phyloP scores from a whole-genome alignment of 2,888 invertebrate species.

The Aelia acuminata region DNA sequence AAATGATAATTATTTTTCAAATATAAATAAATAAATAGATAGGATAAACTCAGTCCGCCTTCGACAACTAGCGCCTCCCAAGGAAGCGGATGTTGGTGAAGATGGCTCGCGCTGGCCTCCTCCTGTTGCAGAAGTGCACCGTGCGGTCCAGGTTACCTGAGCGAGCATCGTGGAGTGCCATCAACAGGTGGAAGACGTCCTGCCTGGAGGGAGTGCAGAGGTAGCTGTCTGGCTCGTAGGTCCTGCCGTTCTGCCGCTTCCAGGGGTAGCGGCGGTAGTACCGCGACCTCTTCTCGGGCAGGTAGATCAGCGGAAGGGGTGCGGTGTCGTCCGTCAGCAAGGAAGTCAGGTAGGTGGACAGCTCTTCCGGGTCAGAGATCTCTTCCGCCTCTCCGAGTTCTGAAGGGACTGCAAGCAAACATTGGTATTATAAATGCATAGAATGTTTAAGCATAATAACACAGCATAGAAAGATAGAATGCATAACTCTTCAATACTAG shows the following conservation, averaged over 20 bases:
- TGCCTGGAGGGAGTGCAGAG: slow-evolving; percentile 76
- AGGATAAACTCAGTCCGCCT: not conserved
- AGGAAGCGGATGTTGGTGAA: slow-evolving; percentile 77
- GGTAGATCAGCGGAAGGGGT: slow-evolving; percentile 59
- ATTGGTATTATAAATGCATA: too few species aligned
- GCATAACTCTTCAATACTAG: too few species aligned
- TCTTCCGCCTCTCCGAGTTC: slow-evolving; percentile 55
- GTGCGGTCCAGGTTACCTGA: slow-evolving; percentile 72
- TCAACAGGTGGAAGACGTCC: slow-evolving; percentile 75
- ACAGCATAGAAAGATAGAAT: too few species aligned
- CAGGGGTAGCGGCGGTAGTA: slow-evolving; percentile 74
- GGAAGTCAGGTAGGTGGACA: slow-evolving; percentile 67
- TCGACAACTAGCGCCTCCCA: slow-evolving; percentile 70
- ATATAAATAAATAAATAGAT: not conserved
- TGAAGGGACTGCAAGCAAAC: not conserved
- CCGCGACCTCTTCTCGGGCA: slow-evolving; percentile 61
- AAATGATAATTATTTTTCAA: not conserved
- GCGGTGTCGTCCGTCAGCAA: slow-evolving; percentile 66
- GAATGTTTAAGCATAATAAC: too few species aligned
- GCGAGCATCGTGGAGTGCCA: slow-evolving; percentile 76
- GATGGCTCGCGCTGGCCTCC: slow-evolving; percentile 74
- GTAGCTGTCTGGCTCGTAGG: slow-evolving; percentile 75
- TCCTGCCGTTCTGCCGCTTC: slow-evolving; percentile 72
- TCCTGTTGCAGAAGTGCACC: slow-evolving; percentile 77
- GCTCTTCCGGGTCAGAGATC: slow-evolving; percentile 63